Evolutionary conservation across 2,888 invertebrate genomes (phyloP), one percentile per base, ranked within the genome.

Genomic region (Cryptocheilus praepositus): DNA sequence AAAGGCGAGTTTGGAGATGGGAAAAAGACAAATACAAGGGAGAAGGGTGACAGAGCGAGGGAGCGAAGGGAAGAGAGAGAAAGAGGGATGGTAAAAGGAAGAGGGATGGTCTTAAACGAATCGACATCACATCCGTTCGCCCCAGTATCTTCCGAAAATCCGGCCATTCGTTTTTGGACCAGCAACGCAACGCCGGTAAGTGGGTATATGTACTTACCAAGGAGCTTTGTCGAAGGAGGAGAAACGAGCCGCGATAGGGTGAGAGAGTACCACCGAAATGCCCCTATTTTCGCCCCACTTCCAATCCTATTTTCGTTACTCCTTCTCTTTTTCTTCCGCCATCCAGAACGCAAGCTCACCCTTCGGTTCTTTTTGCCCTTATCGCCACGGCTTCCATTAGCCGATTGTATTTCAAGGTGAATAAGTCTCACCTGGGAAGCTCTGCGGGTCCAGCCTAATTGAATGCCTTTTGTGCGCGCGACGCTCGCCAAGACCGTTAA

Each of bases 371-470:
- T 11, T n/a, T 11, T 11, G 36, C 36, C 36, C 55, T 54, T 45
- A 61, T 49, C 70, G 54, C 63, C 70, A 70, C 13, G 36, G 36
- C 36, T 79, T 78, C 83, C 84, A 84, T 84, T 84, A 84, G 83
- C 76, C 81, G 79, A 84, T 84, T 84, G 84, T 84, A 77, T 84
- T 79, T 78, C 74, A 69, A 76, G 67, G 72, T 73, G 75, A 79
- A 76, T 76, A 77, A 83, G 77, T 74, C 75, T 81, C 78, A 77
- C 76, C 75, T 79, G 78, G 55, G 73, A 79, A 36, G 36, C 36
- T 36, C 13, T 11, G 36, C 36, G 36, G 36, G 3, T 68, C 77
- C 76, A 11, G 36, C 75, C 63, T 70, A 70, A 76, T 76, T 73
- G 73, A 74, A 70, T 77, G 70, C 73, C 77, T 82, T 82, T 82